A percentile compares a stretch with the other conserved stretches of the same genome.
These are phyloP conservation scores for Fukomys damarensis DNA, from an alignment of 2,113 vertebrate species.

Conservation along the genomic window DNA sequence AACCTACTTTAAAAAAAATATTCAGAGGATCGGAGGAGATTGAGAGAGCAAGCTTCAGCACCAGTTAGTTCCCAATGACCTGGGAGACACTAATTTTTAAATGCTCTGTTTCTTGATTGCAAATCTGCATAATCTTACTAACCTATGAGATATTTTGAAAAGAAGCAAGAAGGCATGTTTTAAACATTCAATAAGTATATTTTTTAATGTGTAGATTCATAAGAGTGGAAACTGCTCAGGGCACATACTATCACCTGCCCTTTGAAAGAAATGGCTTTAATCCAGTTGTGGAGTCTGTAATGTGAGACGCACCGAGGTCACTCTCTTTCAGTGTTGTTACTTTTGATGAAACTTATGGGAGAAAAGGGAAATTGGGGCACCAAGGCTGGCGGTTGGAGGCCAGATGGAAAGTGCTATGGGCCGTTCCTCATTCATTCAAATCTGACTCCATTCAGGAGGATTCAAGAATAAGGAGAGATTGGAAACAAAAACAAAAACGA, in stretches of 20 bases:
- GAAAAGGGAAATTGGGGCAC: background rate
- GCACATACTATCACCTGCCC: background rate
- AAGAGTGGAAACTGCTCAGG: no score
- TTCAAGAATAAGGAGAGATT: slow-evolving; percentile 38
- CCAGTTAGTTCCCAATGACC: background rate
- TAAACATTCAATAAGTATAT: background rate
- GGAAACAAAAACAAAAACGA: slow-evolving; percentile 66
- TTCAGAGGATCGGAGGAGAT: background rate
- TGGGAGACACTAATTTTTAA: background rate
- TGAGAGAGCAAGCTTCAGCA: background rate
- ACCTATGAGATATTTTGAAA: background rate
- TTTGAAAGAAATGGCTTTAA: background rate
- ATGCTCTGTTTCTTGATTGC: background rate
- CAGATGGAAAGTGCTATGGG: slow-evolving; percentile 52
- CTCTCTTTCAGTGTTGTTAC: background rate
- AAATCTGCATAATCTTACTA: background rate
- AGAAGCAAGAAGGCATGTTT: background rate
- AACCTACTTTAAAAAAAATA: background rate
- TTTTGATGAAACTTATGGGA: slow-evolving; percentile 41
- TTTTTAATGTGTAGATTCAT: background rate
- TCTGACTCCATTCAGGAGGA: slow-evolving; percentile 43
- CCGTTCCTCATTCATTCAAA: slow-evolving; percentile 30
- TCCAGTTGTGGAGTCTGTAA: background rate
- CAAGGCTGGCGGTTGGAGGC: background rate
- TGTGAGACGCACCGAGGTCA: background rate